phyloP scores from a whole-genome alignment of 1,140 invertebrate genomes.

The Ips nitidus region DNA sequence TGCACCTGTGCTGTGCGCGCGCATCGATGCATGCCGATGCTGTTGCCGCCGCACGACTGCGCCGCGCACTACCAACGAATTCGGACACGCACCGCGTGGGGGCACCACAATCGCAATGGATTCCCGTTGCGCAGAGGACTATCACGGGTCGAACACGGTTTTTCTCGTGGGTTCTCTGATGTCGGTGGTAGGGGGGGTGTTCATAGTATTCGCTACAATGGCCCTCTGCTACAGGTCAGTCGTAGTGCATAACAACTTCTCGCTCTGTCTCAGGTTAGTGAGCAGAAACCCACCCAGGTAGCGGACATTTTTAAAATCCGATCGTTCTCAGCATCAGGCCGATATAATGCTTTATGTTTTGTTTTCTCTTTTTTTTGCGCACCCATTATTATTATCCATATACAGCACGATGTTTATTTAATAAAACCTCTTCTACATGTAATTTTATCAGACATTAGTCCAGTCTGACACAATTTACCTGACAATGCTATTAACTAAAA shows the following conservation, averaged over 20 bases:
- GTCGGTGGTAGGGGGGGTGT: slow-evolving; percentile 97
- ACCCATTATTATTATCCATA: not conserved
- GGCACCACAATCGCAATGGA: slow-evolving; percentile 39
- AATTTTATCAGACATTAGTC: too few relatives aligned
- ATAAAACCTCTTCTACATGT: not conserved
- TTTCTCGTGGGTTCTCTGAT: slow-evolving; percentile 96
- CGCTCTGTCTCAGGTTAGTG: slow-evolving; percentile 95
- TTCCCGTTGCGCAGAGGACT: slow-evolving; percentile 70
- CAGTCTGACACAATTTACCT: too few relatives aligned
- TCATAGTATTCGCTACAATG: slow-evolving; percentile 96
- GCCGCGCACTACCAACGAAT: slow-evolving; percentile 34
- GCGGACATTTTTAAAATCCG: slow-evolving; percentile 46
- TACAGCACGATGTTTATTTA: not conserved
- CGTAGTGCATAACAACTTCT: slow-evolving; percentile 97
- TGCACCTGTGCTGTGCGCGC: slow-evolving; percentile 33
- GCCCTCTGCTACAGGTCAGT: slow-evolving; percentile 99
- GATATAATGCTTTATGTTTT: slow-evolving; percentile 44
- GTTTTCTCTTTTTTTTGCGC: slow-evolving; percentile 9
- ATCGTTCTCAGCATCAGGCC: slow-evolving; percentile 30
- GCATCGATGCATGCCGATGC: slow-evolving; percentile 33
- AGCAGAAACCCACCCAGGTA: slow-evolving; percentile 52
- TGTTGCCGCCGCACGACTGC: slow-evolving; percentile 24
- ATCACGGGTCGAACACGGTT: slow-evolving; percentile 92
- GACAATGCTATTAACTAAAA: too few relatives aligned
- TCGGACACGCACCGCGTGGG: slow-evolving; percentile 46